A percentile compares a stretch with the other conserved stretches of the same genome.
These are phyloP conservation scores for Odocoileus virginianus DNA, from an alignment of 2,113 vertebrate genomes.

Conservation along the genomic window DNA sequence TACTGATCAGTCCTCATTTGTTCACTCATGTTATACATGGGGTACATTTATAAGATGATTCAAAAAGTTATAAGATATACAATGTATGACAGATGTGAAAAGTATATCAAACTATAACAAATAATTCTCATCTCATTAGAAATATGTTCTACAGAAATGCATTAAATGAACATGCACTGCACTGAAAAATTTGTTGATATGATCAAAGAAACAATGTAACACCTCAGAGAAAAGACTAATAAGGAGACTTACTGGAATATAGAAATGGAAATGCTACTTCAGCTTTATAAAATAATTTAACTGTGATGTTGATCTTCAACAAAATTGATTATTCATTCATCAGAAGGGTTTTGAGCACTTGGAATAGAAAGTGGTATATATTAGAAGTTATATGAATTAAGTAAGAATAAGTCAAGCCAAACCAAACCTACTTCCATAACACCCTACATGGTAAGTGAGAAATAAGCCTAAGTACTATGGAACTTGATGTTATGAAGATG, in stretches of 20 bases:
- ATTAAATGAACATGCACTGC: not conserved
- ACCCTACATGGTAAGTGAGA: not conserved
- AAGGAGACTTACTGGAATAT: not conserved
- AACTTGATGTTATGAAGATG: not conserved
- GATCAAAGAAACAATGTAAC: not conserved
- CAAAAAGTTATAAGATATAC: not conserved
- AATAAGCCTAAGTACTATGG: not conserved
- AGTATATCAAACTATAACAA: not conserved
- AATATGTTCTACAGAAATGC: not conserved
- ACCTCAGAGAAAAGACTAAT: slow-evolving; percentile 2
- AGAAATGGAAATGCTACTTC: not conserved
- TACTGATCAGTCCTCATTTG: not conserved
- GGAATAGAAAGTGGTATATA: not conserved
- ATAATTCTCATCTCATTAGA: not conserved
- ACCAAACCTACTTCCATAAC: not conserved
- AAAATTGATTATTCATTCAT: not conserved
- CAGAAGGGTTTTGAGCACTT: not conserved
- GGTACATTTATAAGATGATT: not conserved
- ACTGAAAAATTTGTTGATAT: not conserved
- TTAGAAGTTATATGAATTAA: not conserved
- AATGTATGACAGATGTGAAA: not conserved
- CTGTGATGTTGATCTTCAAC: not conserved
- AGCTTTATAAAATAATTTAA: not conserved
- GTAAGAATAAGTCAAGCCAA: slow-evolving; percentile 12
- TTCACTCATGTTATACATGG: not conserved